Evolutionary conservation across 2,888 invertebrate species (phyloP), one percentile per base, ranked within the genome.

Genomic region (Andrena praecox): DNA sequence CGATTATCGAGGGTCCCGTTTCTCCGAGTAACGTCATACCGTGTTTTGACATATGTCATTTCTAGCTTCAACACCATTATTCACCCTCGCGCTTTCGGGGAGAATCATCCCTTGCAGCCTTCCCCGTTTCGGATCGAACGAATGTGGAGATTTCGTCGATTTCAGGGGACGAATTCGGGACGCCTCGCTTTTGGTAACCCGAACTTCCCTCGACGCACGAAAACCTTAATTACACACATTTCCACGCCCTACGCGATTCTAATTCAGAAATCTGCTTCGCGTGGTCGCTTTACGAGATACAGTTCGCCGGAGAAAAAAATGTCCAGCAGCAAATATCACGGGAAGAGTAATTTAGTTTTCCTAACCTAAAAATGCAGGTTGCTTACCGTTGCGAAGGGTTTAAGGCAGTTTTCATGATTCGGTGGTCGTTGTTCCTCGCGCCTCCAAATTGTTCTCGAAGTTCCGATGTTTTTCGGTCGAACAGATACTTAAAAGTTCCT

Each of bases 21-120:
- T 48, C 48, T 60, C 56, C 73, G 73, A 75, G 72, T 72, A 72
- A 52, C 42, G 62, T 54, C 16, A 29, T 12, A 20, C 16, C 42
- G 75, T 85, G 68, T 84, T 84, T 85, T 84, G 71, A 84, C 80
- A 66, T 62, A 77, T 77, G 73, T 84, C 76, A 75, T 27, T 16
- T 60, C 20, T 48, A 2, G 10, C 8, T 12, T 50, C 35, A 67
- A 56, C 48, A 24, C 16, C 2, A 5, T 42, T 56, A 5, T n/a
- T 2, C 0, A 31, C 12, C 16, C 5, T 60, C 33, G 4, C 16
- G 12, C 33, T n/a, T 24, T 24, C 5, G 7, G 2, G 2, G n/a
- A 6, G 33, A 63, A 59, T 16, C 6, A 24, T n/a, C 1, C 2
- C 12, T 10, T 42, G 10, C 27, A 24, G 20, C 10, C 2, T 5